Conservation (phyloP, 2,888 invertebrate genomes). For the Abrostola triplasia region DNA sequence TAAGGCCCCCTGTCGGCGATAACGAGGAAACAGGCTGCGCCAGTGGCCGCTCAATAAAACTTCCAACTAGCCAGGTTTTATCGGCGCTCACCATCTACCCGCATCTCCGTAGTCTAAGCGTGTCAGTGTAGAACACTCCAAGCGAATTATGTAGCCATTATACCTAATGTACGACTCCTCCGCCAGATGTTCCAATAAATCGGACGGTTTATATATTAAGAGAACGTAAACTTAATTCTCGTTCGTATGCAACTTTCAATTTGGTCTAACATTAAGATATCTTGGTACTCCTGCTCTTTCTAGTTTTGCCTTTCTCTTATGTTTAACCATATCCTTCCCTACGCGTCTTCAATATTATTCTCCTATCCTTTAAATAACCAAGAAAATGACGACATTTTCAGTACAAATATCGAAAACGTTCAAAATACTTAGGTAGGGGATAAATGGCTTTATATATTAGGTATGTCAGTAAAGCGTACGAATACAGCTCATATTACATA, state of each 20-base stretch:
- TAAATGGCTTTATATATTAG: constrained; percentile 49
- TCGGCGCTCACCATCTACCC: constrained; percentile 77
- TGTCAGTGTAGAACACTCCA: constrained; percentile 75
- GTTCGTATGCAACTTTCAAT: constrained; percentile 39
- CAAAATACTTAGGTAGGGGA: constrained; percentile 18
- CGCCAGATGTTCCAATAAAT: constrained; percentile 70
- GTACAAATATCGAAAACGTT: constrained; percentile 27
- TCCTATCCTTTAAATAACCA: constrained; percentile 5
- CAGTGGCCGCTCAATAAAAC: constrained; percentile 81
- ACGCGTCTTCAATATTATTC: too few species aligned
- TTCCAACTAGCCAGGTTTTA: constrained; percentile 70
- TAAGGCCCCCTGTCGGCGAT: constrained; percentile 81
- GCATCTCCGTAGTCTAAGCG: constrained; percentile 76
- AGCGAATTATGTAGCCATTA: constrained; percentile 80
- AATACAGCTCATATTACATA: constrained; percentile 66
- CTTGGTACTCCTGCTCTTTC: constrained; percentile 4
- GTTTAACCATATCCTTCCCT: constrained; percentile 12
- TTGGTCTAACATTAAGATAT: constrained; percentile 23
- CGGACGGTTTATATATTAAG: constrained; percentile 37
- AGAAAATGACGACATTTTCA: constrained; percentile 1
- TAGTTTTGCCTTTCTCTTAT: constrained; percentile 31
- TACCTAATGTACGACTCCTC: constrained; percentile 71
- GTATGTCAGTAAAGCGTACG: constrained; percentile 46
- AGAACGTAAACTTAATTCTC: constrained; percentile 34
- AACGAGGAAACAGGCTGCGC: constrained; percentile 80